Evolutionary conservation across 2,113 vertebrate species (phyloP).

Genomic region (Sceloporus tristichus): DNA sequence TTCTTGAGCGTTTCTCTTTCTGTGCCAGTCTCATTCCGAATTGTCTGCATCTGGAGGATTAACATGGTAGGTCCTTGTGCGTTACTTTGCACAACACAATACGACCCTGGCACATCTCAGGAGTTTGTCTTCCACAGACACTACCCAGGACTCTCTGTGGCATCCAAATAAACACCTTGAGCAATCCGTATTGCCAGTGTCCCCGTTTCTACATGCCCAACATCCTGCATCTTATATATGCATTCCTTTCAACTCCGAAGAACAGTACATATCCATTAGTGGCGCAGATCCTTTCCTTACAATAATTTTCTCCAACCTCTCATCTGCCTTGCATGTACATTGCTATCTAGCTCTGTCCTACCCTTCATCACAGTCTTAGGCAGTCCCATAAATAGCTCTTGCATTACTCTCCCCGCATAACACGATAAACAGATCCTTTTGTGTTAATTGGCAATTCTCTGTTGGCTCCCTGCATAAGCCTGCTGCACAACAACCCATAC

Average conservation of each 20-base stretch:
- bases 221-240: no score
- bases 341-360: accelerated
- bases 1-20: not conserved
- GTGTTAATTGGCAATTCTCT: no score
- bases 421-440: not conserved
- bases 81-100: not conserved
- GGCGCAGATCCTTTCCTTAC: not conserved
- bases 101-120: not conserved
- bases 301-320: not conserved
- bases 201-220: not conserved
- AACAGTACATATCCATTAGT: no score
- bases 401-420: no score
- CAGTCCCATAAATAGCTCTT: not conserved
- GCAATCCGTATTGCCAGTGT: not conserved
- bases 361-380: not conserved
- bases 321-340: not conserved
- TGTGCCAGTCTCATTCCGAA: no score
- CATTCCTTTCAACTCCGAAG: not conserved
- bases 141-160: no score
- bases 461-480: no score
- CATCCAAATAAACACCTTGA: not conserved
- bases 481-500: no score
- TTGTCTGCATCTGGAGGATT: no score
- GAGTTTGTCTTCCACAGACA: not conserved
- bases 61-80: not conserved